These are phyloP conservation scores for Drosophila lowei DNA, from an alignment of 1,140 invertebrate genomes.

Conservation along the genomic window DNA sequence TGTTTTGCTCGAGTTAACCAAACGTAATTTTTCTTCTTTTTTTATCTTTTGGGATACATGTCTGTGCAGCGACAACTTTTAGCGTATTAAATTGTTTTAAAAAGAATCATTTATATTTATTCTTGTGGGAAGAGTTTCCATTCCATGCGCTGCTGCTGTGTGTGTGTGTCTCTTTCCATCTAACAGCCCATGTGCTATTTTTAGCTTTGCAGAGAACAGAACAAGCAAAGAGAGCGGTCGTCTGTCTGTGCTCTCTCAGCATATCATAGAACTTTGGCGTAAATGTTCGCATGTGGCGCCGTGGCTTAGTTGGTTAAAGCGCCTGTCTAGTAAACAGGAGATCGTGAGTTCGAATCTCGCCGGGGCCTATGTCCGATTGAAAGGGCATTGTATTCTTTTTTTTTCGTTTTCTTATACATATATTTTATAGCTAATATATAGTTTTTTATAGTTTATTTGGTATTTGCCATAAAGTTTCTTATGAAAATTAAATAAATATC, in stretches of 20 bases:
- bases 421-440: too few relatives aligned
- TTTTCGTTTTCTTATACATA: neutral
- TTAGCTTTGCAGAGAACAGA: slow-evolving; percentile 8
- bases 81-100: slow-evolving; percentile 55
- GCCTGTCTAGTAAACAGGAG: slow-evolving; percentile 87
- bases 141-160: neutral
- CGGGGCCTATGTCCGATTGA: slow-evolving; percentile 82
- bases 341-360: slow-evolving; percentile 86
- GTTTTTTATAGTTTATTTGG: neutral
- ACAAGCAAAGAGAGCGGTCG: neutral
- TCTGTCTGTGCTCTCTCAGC: neutral
- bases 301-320: slow-evolving; percentile 87
- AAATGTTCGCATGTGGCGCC: slow-evolving; percentile 79
- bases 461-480: neutral
- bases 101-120: slow-evolving; percentile 52
- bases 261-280: slow-evolving; percentile 34
- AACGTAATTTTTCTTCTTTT: slow-evolving; percentile 71
- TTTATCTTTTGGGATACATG: slow-evolving; percentile 41
- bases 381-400: slow-evolving; percentile 19
- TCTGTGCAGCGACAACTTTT: slow-evolving; percentile 41
- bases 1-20: slow-evolving; percentile 75
- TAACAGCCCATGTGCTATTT: slow-evolving; percentile 4
- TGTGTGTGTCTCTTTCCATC: slow-evolving; percentile 1
- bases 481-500: too few relatives aligned
- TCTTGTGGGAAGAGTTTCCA: slow-evolving; percentile 39